Conservation (phyloP, 2,888 invertebrate genomes). For the Mimumesa dahlbomi region DNA sequence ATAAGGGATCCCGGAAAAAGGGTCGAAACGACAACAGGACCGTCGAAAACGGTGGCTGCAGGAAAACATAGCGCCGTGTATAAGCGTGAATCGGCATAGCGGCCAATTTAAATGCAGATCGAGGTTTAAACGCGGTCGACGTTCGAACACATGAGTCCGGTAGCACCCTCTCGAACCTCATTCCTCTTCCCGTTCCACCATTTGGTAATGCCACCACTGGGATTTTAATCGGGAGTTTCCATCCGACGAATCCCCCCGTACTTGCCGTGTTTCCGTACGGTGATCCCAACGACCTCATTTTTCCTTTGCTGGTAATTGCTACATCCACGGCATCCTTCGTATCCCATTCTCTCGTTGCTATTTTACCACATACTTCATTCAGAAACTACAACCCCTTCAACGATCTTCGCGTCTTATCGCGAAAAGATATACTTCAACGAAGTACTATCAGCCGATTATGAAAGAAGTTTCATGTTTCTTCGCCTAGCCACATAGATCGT, state of each 20-base stretch:
- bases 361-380: no score
- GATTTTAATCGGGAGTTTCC: slow-evolving; percentile 70
- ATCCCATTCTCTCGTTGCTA: background rate
- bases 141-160: slow-evolving; percentile 64
- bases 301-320: slow-evolving; percentile 51
- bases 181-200: slow-evolving; percentile 27
- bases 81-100: slow-evolving; percentile 56
- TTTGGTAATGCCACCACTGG: slow-evolving; percentile 66
- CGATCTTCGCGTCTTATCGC: no score
- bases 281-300: slow-evolving; percentile 23
- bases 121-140: slow-evolving; percentile 63
- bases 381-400: no score
- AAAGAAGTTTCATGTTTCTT: no score
- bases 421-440: no score
- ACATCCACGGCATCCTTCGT: slow-evolving; percentile 48
- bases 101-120: slow-evolving; percentile 75
- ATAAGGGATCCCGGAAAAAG: slow-evolving; percentile 32
- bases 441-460: no score
- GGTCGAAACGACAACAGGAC: slow-evolving; percentile 55
- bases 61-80: slow-evolving; percentile 52
- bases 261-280: slow-evolving; percentile 34
- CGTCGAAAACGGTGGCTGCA: slow-evolving; percentile 33
- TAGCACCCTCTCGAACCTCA: slow-evolving; percentile 42
- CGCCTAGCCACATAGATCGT: no score
- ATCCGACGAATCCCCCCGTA: slow-evolving; percentile 37